phyloP scores from a whole-genome alignment of 35 echinoderm and acorn worm genomes.

The Strongylocentrotus purpuratus region DNA sequence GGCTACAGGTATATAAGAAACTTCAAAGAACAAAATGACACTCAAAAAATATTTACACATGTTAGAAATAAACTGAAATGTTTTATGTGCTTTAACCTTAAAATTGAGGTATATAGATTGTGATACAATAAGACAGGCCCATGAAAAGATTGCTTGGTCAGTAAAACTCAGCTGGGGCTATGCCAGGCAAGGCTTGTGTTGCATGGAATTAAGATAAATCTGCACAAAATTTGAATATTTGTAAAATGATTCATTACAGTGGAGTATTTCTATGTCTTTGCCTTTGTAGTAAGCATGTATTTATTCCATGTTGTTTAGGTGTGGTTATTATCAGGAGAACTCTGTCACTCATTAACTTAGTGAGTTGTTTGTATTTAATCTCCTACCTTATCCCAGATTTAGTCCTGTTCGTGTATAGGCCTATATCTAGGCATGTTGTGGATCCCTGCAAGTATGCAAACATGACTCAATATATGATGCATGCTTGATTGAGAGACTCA shows the following conservation, averaged over 20 bases:
- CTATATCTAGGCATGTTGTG: neutral
- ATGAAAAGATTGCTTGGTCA: no score
- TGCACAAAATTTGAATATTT: no score
- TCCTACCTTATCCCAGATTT: neutral
- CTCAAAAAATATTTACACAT: no score
- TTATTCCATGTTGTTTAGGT: slow-evolving; percentile 20
- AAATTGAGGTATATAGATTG: no score
- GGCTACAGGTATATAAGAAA: no score
- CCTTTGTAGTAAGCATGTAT: neutral
- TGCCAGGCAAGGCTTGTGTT: no score
- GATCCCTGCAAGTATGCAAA: neutral
- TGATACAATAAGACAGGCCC: no score
- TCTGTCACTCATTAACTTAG: slow-evolving; percentile 26
- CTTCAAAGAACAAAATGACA: no score
- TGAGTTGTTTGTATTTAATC: slow-evolving; percentile 4
- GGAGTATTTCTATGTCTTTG: neutral
- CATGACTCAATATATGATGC: neutral
- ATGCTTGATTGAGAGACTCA: neutral
- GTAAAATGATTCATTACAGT: neutral
- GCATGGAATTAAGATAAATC: no score
- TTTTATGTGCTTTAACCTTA: no score
- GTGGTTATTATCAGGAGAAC: slow-evolving; percentile 23
- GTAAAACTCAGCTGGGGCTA: no score
- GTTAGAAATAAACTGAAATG: no score
- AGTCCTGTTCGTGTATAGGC: neutral